These are phyloP conservation scores for Epinotia nisella DNA, from an alignment of 2,888 invertebrate species.

Conservation along the genomic window DNA sequence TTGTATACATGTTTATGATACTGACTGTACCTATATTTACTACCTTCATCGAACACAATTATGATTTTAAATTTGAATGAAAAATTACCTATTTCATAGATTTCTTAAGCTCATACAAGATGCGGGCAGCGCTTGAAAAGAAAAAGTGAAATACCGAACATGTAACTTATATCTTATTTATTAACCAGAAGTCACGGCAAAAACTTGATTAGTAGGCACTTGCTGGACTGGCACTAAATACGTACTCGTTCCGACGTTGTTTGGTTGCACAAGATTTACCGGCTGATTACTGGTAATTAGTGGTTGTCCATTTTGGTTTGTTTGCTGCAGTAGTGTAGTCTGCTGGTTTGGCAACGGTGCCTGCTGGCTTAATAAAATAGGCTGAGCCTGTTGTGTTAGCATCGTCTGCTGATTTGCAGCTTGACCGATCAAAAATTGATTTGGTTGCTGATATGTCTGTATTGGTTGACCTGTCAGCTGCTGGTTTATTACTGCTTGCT, in stretches of 20 bases:
- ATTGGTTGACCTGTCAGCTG: slow-evolving; percentile 41
- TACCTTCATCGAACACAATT: no score
- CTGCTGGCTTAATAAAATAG: slow-evolving; percentile 39
- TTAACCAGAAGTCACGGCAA: slow-evolving; percentile 34
- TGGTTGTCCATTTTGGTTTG: slow-evolving; percentile 43
- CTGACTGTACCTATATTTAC: no score
- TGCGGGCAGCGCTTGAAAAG: not conserved
- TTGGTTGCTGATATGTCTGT: slow-evolving; percentile 44
- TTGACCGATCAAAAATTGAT: slow-evolving; percentile 40
- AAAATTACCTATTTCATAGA: not conserved
- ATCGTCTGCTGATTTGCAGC: slow-evolving; percentile 40
- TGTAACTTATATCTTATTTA: slow-evolving; percentile 1
- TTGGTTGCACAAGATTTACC: slow-evolving; percentile 35
- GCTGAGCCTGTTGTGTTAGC: slow-evolving; percentile 19
- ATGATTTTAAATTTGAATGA: no score
- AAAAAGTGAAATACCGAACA: not conserved
- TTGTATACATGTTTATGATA: no score
- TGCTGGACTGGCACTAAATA: slow-evolving; percentile 53
- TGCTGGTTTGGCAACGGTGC: slow-evolving; percentile 45
- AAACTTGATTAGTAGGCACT: slow-evolving; percentile 47
- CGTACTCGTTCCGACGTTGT: slow-evolving; percentile 40
- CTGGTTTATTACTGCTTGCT: slow-evolving; percentile 3
- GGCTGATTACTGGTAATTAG: slow-evolving; percentile 14
- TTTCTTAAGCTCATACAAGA: not conserved
- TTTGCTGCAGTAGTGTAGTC: slow-evolving; percentile 40